A percentile compares a stretch with the other conserved stretches of the same genome.
These are phyloP conservation scores for Podilymbus podiceps DNA, from an alignment of 2,113 vertebrate species.

Conservation along the genomic window DNA sequence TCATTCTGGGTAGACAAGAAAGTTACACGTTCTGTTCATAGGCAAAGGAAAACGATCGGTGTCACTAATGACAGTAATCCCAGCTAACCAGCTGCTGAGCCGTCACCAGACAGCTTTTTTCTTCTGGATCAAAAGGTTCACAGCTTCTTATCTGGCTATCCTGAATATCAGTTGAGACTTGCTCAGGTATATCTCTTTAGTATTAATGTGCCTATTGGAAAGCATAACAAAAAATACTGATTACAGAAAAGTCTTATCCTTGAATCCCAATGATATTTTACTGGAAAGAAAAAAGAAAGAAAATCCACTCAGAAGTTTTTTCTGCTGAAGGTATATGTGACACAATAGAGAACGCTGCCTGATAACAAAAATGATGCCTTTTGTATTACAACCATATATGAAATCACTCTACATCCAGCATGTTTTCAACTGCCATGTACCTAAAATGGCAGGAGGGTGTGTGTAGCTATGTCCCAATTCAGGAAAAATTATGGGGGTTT, in stretches of 20 bases:
- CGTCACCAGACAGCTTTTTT: neutral
- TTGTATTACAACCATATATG: fast-evolving
- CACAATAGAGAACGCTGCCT: neutral
- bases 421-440: neutral
- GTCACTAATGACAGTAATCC: neutral
- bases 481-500: neutral
- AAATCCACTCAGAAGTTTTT: neutral
- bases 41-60: neutral
- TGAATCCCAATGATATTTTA: neutral
- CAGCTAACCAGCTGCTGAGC: neutral
- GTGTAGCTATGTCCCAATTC: neutral
- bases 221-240: neutral
- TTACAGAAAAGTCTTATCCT: neutral
- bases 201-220: neutral
- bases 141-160: neutral
- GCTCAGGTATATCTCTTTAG: neutral
- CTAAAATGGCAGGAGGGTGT: neutral
- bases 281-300: neutral
- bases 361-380: neutral
- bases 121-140: neutral
- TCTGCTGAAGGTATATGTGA: neutral
- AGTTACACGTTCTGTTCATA: neutral
- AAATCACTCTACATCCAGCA: neutral
- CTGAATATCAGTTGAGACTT: neutral
- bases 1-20: neutral